Evolutionary conservation across 2,113 vertebrate genomes (phyloP), one percentile per base, ranked within the genome.

Genomic region (Tinamus guttatus): DNA sequence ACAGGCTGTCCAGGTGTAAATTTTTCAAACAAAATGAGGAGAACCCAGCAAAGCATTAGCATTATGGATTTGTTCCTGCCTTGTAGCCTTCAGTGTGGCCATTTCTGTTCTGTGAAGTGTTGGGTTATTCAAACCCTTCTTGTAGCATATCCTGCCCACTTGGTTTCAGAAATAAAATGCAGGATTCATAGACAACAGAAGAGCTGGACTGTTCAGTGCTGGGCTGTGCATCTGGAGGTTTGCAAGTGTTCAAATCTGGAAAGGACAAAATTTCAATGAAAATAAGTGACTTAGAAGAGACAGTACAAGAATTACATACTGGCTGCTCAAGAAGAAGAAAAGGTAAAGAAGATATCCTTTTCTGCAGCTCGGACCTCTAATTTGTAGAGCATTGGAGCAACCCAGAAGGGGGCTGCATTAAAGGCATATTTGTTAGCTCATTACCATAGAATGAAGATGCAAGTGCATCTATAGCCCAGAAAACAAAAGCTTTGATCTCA

Each of bases 371-470:
- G 34, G 16, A 25, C n/a, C 73, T 47, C 41, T 78, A 8, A 34
- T 85, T 91, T 85, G 93, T 85, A 81, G 71, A 83, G 34, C 30
- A 59, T 30, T 18, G 60, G 59, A 85, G 56, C 41, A 91, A n/a
- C 32, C 32, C 36, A 85, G 49, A 85, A 85, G 49, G 54, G 49
- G 54, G 76, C 59, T 90, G 68, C 45, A 30, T 36, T 36, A 28
- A 54, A 79, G 80, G 70, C 59, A 45, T 77, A 18, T 80, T 89
- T 91, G 70, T 65, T 89, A 81, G n/a, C 81, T 93, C 81, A 67
- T 93, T 69, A 74, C 38, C 36, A 56, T 19, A 77, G 76, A 49
- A 47, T 0, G 49, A 89, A 70, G 73, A 30, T 74, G 36, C 32
- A 62, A 93, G 34, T 34, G n/a, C 64, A 56, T 70, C 71, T 56